Evolutionary conservation across 2,113 vertebrate genomes (phyloP), one percentile per base, ranked within the genome.

Genomic region (Petaurus breviceps): DNA sequence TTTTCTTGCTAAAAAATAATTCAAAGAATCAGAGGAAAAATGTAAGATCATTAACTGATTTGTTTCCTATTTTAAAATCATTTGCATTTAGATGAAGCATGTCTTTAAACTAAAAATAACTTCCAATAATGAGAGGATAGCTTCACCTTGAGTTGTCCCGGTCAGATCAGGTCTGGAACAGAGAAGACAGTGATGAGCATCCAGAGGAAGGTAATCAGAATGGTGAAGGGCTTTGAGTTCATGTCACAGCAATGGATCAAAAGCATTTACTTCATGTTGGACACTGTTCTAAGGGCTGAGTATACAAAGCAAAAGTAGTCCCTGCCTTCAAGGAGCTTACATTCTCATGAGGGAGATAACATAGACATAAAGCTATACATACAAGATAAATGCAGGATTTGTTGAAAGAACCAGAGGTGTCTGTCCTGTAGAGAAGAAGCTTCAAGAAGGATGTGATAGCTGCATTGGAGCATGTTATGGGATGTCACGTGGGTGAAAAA

Each of bases 11-110:
- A n/a, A 98, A 26, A 99, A 92, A 53, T 52, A 54, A 97, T 11
- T 51, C 99, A 94, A 99, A 99, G 95, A 99, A 99, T 94, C 97
- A 94, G 91, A 98, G 98, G 95, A 95, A 97, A 98, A 97, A 98
- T 94, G 97, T 98, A 98, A 99, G 97, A 26, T 92, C 16, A 0
- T 53, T 92, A 50, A 61, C 26, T 7, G 24, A 57, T 14, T 84
- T 51, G 31, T 77, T 91, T 91, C 57, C 57, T 0, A 10, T 49
- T 95, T 94, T 90, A 93, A 49, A 46, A 8, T 93, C 91, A 90
- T 92, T 97, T 77, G 89, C 91, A 92, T 24, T 52, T 89, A 14
- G 0, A 31, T 43, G 93, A 94, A 11, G 9, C 49, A 92, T 47
- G 54, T 23, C 95, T 95, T 68, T 68, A 68, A 31, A 68, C 57